phyloP scores from a whole-genome alignment of 2,888 invertebrate genomes.

The Disparrhopalites patrizii region DNA sequence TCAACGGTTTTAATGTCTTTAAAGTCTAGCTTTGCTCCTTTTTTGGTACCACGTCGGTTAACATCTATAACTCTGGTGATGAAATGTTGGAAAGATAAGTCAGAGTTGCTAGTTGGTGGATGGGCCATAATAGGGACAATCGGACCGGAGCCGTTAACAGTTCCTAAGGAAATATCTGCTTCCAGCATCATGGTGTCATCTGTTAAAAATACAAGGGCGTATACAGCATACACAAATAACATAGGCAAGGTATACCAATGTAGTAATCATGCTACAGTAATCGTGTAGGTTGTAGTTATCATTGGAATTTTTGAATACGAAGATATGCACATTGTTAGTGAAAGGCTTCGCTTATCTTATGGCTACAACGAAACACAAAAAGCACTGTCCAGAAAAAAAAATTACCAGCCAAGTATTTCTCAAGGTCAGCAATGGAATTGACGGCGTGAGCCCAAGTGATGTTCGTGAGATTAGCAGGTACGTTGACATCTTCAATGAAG shows the following conservation, averaged over 20 bases:
- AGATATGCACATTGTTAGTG: too few relatives aligned
- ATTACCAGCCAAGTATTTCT: slow-evolving; percentile 57
- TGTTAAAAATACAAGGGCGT: slow-evolving; percentile 50
- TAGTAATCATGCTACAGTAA: too few relatives aligned
- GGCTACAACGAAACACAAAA: too few relatives aligned
- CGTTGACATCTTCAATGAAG: too few relatives aligned
- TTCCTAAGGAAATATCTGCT: slow-evolving; percentile 74
- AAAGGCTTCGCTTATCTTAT: too few relatives aligned
- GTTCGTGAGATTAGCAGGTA: slow-evolving; percentile 62
- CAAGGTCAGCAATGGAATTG: slow-evolving; percentile 64
- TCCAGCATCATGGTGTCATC: slow-evolving; percentile 74
- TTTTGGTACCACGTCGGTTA: slow-evolving; percentile 51
- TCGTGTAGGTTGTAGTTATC: too few relatives aligned
- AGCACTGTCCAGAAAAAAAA: neutral
- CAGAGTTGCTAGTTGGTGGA: slow-evolving; percentile 68
- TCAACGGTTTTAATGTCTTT: slow-evolving; percentile 69
- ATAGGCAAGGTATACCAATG: neutral
- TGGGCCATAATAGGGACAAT: slow-evolving; percentile 79
- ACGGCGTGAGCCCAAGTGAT: slow-evolving; percentile 84
- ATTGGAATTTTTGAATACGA: too few relatives aligned
- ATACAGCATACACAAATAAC: slow-evolving; percentile 21
- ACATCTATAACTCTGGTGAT: slow-evolving; percentile 57
- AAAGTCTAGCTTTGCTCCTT: slow-evolving; percentile 85
- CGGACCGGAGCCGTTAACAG: slow-evolving; percentile 50
- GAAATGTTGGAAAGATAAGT: slow-evolving; percentile 71